A percentile compares a stretch with the other conserved stretches of the same genome.
These are phyloP conservation scores for Gavia stellata DNA, from an alignment of 2,113 vertebrate species.

Conservation along the genomic window DNA sequence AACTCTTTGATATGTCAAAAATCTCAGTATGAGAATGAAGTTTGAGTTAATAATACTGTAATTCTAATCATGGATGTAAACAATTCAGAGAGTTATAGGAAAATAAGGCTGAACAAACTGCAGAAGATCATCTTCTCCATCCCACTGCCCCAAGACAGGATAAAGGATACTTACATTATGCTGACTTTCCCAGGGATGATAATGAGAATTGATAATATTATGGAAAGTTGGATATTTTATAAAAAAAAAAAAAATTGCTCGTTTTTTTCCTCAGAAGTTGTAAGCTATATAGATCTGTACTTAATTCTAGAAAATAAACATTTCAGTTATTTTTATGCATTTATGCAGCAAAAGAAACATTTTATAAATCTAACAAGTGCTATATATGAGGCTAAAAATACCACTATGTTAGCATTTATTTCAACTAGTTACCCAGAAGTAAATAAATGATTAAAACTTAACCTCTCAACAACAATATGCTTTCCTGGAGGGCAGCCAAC, in stretches of 20 bases:
- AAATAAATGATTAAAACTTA: background rate
- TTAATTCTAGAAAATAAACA: background rate
- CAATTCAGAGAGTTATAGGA: background rate
- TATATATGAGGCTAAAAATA: background rate
- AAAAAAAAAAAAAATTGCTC: background rate
- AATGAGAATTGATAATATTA: background rate
- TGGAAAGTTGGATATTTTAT: background rate
- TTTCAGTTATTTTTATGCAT: background rate
- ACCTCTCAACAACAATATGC: background rate
- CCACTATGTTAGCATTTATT: background rate
- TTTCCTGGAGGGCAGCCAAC: slow-evolving; percentile 16
- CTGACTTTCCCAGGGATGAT: background rate
- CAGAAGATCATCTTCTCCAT: background rate
- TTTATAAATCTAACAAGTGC: background rate
- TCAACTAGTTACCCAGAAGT: background rate
- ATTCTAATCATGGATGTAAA: background rate
- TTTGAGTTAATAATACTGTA: background rate
- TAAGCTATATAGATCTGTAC: background rate
- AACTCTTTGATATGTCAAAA: background rate
- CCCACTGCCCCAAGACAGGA: background rate
- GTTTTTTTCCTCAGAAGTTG: background rate
- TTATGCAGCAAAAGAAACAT: background rate
- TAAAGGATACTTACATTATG: background rate
- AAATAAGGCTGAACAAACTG: background rate
- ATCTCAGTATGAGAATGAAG: background rate